Evolutionary conservation across 2,888 invertebrate genomes (phyloP).

Genomic region (Netelia melanura): DNA sequence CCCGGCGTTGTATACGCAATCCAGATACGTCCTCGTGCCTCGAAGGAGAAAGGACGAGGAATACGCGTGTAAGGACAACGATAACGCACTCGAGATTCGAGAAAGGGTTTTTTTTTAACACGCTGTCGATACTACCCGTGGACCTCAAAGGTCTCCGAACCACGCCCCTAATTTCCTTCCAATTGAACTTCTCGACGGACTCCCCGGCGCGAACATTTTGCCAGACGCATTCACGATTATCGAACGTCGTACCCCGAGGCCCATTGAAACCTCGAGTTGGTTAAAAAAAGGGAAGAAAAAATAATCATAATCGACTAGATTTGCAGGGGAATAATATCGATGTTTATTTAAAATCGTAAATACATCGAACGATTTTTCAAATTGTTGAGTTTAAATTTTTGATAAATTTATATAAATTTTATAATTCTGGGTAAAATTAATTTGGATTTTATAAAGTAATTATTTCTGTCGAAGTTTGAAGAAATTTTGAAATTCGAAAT

Average conservation of each 20-base stretch:
- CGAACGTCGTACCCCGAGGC: too few relatives aligned
- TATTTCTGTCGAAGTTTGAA: background rate
- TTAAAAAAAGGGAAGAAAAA: too few relatives aligned
- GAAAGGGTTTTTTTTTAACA: constrained; percentile 27
- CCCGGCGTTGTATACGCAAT: constrained; percentile 39
- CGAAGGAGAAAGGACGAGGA: background rate
- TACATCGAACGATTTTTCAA: background rate
- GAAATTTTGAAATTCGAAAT: background rate
- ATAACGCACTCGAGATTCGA: constrained; percentile 51
- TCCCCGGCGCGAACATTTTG: constrained; percentile 38
- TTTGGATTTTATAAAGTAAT: background rate
- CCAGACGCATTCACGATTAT: constrained; percentile 12
- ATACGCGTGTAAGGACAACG: constrained; percentile 27
- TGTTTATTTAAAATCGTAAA: too few relatives aligned
- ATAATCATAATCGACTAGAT: too few relatives aligned
- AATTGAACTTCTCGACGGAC: constrained; percentile 47
- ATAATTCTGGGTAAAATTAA: background rate
- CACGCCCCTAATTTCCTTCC: constrained; percentile 27
- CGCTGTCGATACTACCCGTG: constrained; percentile 2
- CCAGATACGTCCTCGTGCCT: constrained; percentile 49
- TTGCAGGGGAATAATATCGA: too few relatives aligned
- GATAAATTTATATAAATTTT: background rate
- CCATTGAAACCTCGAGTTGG: too few relatives aligned
- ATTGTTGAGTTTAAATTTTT: background rate
- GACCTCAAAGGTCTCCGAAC: constrained; percentile 21